Percentiles rank a stretch among this genome's conserved stretches.
phyloP scores from a whole-genome alignment of 2,797 vertebrate genomes.

The Pantherophis vulpinus region DNA sequence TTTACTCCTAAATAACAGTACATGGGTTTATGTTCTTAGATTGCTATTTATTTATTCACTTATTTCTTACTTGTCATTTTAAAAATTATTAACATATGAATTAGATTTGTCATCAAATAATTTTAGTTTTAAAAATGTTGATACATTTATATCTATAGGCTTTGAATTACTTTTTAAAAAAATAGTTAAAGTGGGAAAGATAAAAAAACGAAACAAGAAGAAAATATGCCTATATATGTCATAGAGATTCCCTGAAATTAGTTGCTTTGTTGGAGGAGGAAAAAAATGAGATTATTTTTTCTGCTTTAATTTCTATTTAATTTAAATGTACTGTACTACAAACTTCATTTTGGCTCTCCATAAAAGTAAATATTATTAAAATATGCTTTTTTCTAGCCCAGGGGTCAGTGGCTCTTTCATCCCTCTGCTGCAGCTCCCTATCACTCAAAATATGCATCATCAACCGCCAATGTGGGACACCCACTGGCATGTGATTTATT shows the following conservation, averaged over 20 bases:
- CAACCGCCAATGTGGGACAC: no score
- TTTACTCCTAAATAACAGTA: background rate
- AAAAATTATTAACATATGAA: background rate
- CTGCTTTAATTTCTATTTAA: background rate
- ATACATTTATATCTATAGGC: background rate
- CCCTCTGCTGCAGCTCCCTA: no score
- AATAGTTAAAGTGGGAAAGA: background rate
- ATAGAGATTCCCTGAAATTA: background rate
- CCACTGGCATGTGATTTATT: fast-evolving
- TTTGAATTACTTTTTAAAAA: background rate
- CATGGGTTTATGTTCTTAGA: background rate
- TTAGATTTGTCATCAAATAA: background rate
- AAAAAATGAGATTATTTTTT: background rate
- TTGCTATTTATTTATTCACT: background rate
- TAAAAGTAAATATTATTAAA: background rate
- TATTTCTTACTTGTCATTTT: background rate
- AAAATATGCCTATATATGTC: background rate
- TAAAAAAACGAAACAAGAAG: background rate
- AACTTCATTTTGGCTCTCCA: background rate
- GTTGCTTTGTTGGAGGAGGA: background rate
- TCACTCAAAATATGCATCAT: no score
- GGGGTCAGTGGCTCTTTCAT: no score
- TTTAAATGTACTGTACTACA: background rate
- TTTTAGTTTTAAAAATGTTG: background rate
- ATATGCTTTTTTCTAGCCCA: background rate